Base-by-base conservation (phyloP, 2,888 invertebrate species). In the Tryphoninae sp. region DNA sequence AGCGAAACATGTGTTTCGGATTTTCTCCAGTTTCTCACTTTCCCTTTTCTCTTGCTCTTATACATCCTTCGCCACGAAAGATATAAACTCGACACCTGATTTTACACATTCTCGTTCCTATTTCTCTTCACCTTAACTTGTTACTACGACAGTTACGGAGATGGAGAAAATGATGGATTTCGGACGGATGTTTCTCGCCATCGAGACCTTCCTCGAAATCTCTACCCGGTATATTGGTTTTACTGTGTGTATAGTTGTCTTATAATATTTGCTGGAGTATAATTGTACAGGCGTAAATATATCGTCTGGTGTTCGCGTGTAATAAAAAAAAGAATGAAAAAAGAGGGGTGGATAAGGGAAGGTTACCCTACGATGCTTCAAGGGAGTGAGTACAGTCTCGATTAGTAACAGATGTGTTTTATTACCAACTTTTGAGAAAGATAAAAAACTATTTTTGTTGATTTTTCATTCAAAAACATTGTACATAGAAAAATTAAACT, bases 1-100 rank as follows among this genome's bases (percentile, higher is more conserved):
- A 40, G 22, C 1, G 53, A 78, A 86, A 85, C 85, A 86, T 85
- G 78, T 86, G 86, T 87, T 88, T 88, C 71, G 83, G 83, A 86
- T 87, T 81, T 78, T 76, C 76, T 65, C 75, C 42, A 55, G 26
- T 53, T 73, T 61, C 55, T 19, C 23, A 23, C 68, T 40, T 55
- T 16, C 9, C 19, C 26, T 11, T 65, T 16, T 45, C 68, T 64
- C 42, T 26, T 23, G 33, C 59, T 40, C 45, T 55, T 23, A 68
- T 72, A 61, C 55, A 49, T 64, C 62, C 45, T 49, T 58, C 49
- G 9, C 55, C 58, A 16, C 16, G 22, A 22, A 67, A 53, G 75
- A 79, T 22, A 33, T 33, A 59, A 65, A 76, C 76, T 22, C 76
- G 71, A 83, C 81, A 83, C 83, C 78, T 83, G 83, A 83, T 83